Evolutionary conservation across 2,113 vertebrate species (phyloP), one percentile per base, ranked within the genome.

Genomic region (Machaerirhynchus nigripectus): DNA sequence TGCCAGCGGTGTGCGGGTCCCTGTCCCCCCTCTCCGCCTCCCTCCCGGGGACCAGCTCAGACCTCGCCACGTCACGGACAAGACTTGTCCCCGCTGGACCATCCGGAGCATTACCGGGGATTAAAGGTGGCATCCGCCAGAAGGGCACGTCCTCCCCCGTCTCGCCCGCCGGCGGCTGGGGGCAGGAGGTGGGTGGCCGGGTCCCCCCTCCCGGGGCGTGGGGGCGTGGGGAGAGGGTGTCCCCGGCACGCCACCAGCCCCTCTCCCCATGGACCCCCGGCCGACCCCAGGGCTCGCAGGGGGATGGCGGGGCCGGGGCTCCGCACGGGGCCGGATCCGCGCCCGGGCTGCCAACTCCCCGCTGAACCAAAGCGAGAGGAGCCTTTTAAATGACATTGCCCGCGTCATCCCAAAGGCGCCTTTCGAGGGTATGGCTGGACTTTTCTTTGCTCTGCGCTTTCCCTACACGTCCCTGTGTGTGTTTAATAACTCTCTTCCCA

Each of bases 51-150:
- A 64, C 61, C 53, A 28, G 91, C 86, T 94, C 94, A 78, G 87
- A 94, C 80, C 77, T 84, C 17, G 5, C 65, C 91, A 76, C 74
- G 70, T 96, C 91, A 89, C 15, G 5, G 81, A 42, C 82, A n/a
- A 70, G 89, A 68, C 74, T 26, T 82, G 93, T 92, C 71, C 95
- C 18, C 5, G 33, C 93, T 39, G 92, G 77, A 28, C 73, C 96
- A 81, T 84, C 28, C 67, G 33, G 31, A 91, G 91, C 81, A 33
- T 96, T 96, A 85, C 21, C 84, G 84, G 87, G 90, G 93, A 96
- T 96, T 96, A 95, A 92, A 92, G 78, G 85, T 91, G 90, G 59
- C 79, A 84, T 77, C 81, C 27, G 47, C 76, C 74, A 90, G 84
- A 91, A 96, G 86, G 94, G 19, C 93, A 74, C 35, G 6, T 92